Base-by-base conservation (phyloP, 2,113 vertebrate species). In the Conger conger region DNA sequence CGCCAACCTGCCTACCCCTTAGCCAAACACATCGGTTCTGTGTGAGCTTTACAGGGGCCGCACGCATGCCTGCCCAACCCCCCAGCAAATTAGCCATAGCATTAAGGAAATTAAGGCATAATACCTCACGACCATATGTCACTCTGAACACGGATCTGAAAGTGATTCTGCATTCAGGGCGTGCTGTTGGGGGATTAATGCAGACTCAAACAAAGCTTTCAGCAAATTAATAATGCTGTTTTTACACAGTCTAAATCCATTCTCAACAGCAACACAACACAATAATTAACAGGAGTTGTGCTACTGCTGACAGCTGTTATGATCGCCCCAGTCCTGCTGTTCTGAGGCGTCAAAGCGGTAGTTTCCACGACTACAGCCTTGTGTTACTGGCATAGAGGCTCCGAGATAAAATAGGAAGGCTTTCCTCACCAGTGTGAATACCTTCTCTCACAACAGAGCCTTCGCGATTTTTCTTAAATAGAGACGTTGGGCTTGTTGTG, bases 291-390 rank as follows among this genome's bases (percentile, higher is more conserved):
- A 33, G 20, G 37, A 33, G 81, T 57, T 30, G 53, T n/a, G 38
- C 63, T 79, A 53, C 30, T 17, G 73, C 76, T 79, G 79, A 86
- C 57, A 54, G 50, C 40, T 63, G 63, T 76, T 86, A 4, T 17
- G n/a, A 40, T 78, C 27, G 8, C 15, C 42, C 53, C 81, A 23
- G 9, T 35, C 53, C 54, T 15, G n/a, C 17, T 79, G n/a, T 36
- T 54, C 57, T 79, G 6, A 30, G 76, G 2, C 11, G 80, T 30
- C 40, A 20, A 60, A 6, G 1, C 53, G 20, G 30, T 42, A 45
- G 81, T 42, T 50, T 82, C 81, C 85, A 86, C 40, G 81, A 81
- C 85, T 83, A 77, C 77, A 16, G 79, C 73, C 76, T 83, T 60
- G 50, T n/a, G 57, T 33, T 5, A n/a, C n/a, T 33, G 68, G 4